These are phyloP conservation scores for Chelon auratus DNA, from an alignment of 2,797 vertebrate species.

Conservation along the genomic window DNA sequence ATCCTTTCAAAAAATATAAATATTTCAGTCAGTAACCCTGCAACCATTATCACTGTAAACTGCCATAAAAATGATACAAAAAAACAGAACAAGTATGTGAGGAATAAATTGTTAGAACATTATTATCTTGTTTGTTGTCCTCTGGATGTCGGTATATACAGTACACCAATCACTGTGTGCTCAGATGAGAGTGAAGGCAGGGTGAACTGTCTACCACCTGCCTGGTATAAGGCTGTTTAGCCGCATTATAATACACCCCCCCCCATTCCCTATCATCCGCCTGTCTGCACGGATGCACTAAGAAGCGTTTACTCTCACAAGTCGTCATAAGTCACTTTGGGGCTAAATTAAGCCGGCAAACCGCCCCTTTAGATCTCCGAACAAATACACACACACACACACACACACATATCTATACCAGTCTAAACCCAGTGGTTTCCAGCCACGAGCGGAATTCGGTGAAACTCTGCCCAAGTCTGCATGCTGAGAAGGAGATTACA, in stretches of 20 bases:
- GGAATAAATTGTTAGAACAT: background rate
- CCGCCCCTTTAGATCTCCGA: constrained; percentile 31
- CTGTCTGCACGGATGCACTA: constrained; percentile 38
- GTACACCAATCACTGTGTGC: background rate
- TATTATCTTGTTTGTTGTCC: background rate
- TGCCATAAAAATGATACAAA: no score
- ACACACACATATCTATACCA: constrained; percentile 24
- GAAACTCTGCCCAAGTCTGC: constrained; percentile 76
- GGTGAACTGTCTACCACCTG: constrained; percentile 22
- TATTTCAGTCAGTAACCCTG: background rate
- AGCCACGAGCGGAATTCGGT: constrained; percentile 67
- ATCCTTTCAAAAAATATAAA: background rate
- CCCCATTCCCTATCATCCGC: constrained; percentile 36
- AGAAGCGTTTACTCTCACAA: constrained; percentile 22
- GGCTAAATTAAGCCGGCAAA: constrained; percentile 56
- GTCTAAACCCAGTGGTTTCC: constrained; percentile 53
- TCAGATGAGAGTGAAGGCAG: constrained; percentile 16
- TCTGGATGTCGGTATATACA: constrained; percentile 10
- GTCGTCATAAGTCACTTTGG: constrained; percentile 33
- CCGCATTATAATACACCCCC: constrained; percentile 25
- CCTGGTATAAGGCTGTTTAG: constrained; percentile 30
- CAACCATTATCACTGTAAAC: background rate
- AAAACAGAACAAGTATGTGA: no score
- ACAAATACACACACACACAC: constrained; percentile 10
- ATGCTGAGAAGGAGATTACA: constrained; percentile 81